A percentile compares a stretch with the other conserved stretches of the same genome.
phyloP scores from a whole-genome alignment of 2,113 vertebrate species.

The Microcebus lehilahytsara region DNA sequence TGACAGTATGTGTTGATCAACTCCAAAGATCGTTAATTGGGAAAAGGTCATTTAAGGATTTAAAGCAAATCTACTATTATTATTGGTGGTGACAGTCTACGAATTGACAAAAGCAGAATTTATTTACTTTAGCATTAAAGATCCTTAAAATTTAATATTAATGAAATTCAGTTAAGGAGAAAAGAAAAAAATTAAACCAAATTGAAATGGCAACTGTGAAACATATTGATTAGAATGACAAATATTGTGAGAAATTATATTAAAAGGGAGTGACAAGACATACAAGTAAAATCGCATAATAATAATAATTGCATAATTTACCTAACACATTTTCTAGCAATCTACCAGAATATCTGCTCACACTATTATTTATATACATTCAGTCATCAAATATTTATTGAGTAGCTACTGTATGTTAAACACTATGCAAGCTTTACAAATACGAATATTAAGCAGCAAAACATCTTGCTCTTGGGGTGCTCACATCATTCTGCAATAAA shows the following conservation, averaged over 20 bases:
- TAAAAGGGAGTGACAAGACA: background rate
- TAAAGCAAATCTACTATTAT: background rate
- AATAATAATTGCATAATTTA: background rate
- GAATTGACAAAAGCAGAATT: background rate
- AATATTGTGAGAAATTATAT: background rate
- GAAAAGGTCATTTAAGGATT: background rate
- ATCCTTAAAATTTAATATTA: background rate
- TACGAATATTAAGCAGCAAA: background rate
- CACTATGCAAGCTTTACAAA: background rate
- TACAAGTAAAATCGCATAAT: background rate
- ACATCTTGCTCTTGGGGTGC: background rate
- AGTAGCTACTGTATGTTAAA: background rate
- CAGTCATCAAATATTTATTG: background rate
- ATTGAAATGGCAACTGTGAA: background rate
- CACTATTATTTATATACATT: background rate
- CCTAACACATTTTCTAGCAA: background rate
- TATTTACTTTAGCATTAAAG: background rate
- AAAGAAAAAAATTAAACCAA: background rate
- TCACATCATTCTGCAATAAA: background rate
- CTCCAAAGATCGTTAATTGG: background rate
- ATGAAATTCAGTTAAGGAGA: background rate
- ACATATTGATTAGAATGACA: background rate
- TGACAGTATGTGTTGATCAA: background rate
- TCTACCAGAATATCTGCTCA: background rate
- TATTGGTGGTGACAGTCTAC: background rate